Percentiles rank a stretch among this genome's conserved stretches.
Evolutionary conservation across 2,113 vertebrate genomes (phyloP).

Genomic region (Corythoichthys intestinalis): DNA sequence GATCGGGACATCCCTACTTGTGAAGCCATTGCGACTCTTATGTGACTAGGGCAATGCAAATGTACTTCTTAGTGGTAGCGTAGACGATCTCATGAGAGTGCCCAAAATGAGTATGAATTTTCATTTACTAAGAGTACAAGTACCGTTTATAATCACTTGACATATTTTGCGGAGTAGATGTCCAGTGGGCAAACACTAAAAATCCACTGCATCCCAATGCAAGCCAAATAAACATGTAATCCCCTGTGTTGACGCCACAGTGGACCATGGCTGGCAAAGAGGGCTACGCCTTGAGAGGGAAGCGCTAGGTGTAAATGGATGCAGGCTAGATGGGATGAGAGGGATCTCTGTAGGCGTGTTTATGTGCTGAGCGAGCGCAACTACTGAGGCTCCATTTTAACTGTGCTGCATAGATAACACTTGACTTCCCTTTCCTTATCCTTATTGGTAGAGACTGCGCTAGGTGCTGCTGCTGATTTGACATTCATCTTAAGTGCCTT

Average conservation of each 20-base stretch:
- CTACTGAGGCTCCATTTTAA: constrained; percentile 37
- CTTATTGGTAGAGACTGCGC: neutral
- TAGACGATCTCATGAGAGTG: neutral
- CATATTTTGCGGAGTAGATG: neutral
- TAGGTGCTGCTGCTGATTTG: constrained; percentile 32
- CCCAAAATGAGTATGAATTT: neutral
- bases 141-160: neutral
- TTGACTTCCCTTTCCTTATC: constrained; percentile 15
- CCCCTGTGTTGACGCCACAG: constrained; percentile 1
- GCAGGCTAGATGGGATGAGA: constrained; percentile 7
- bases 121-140: neutral
- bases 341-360: constrained; percentile 19
- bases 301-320: neutral
- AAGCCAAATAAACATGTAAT: neutral
- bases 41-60: neutral
- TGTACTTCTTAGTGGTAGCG: neutral
- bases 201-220: neutral
- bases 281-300: neutral
- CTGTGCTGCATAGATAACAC: constrained; percentile 38
- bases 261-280: neutral
- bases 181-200: neutral
- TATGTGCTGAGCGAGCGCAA: constrained; percentile 36
- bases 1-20: too few relatives aligned
- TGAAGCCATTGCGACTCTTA: too few relatives aligned
- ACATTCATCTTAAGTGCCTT: constrained; percentile 35